Conservation (phyloP, 1,140 invertebrate species). For the Potamilus streckersoni region DNA sequence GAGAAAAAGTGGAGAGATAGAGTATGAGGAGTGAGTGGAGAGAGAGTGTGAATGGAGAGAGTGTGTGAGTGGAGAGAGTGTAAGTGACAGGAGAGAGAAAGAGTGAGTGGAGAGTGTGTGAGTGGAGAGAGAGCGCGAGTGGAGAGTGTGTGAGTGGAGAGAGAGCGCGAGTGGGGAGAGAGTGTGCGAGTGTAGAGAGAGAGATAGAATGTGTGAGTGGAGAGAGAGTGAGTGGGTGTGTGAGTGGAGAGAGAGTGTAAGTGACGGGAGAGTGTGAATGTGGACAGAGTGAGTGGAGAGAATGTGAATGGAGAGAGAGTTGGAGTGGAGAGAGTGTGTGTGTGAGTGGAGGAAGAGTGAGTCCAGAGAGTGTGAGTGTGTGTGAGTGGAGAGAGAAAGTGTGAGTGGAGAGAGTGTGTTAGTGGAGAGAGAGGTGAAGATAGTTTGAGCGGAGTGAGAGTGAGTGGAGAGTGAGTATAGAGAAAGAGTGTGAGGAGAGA, state of each 20-base stretch:
- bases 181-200: background rate
- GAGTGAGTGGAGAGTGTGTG: constrained; percentile 8
- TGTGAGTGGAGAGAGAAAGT: constrained; percentile 4
- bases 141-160: background rate
- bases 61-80: background rate
- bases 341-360: background rate
- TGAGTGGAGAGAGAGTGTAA: constrained; percentile 10
- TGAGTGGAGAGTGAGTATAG: constrained; percentile 15
- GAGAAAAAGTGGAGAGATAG: constrained; percentile 1
- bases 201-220: constrained; percentile 23
- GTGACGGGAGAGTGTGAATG: constrained; percentile 5
- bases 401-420: background rate
- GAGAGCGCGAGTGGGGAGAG: background rate
- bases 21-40: background rate
- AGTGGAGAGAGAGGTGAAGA: constrained; percentile 3
- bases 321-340: background rate
- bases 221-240: constrained; percentile 15
- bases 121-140: background rate
- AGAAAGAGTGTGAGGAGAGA: constrained; percentile 14
- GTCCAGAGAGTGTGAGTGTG: no score
- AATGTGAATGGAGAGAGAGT: background rate
- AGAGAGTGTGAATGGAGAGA: background rate
- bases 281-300: constrained; percentile 4
- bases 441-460: background rate
- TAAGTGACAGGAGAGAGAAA: constrained; percentile 11